phyloP scores from a whole-genome alignment of 2,888 invertebrate genomes.

The Stramonita haemastoma region DNA sequence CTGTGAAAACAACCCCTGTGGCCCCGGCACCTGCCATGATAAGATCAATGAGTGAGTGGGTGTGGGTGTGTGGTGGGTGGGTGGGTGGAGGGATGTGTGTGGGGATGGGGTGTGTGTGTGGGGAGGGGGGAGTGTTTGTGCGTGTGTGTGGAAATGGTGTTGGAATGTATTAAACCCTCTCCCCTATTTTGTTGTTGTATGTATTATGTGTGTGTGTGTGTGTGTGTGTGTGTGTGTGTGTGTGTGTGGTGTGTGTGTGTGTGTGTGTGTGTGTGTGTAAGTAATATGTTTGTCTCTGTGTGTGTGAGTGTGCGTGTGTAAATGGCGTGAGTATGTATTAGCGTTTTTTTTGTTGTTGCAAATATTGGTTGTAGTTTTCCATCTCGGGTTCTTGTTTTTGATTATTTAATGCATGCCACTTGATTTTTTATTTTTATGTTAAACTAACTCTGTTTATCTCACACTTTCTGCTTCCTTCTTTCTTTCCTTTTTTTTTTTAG shows the following conservation, averaged over 20 bases:
- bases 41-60: slow-evolving; percentile 61
- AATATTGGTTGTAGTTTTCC: too few relatives aligned
- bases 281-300: background rate
- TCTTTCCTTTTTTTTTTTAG: too few relatives aligned
- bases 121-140: background rate
- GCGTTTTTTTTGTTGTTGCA: too few relatives aligned
- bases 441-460: too few relatives aligned
- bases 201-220: background rate
- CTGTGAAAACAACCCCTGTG: slow-evolving; percentile 59
- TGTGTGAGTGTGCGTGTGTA: background rate
- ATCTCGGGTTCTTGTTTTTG: too few relatives aligned
- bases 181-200: background rate
- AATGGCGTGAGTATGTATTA: too few relatives aligned
- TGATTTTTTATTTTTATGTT: too few relatives aligned
- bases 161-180: background rate
- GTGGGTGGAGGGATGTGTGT: background rate
- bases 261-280: background rate
- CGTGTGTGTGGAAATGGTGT: background rate
- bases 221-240: background rate
- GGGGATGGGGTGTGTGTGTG: background rate
- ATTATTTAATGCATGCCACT: too few relatives aligned
- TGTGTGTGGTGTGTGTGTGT: background rate
- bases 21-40: slow-evolving; percentile 62
- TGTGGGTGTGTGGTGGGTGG: too few relatives aligned
- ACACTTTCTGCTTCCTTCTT: too few relatives aligned